Conservation (phyloP, 2,797 vertebrate species). For the Phalloptychus januarius region DNA sequence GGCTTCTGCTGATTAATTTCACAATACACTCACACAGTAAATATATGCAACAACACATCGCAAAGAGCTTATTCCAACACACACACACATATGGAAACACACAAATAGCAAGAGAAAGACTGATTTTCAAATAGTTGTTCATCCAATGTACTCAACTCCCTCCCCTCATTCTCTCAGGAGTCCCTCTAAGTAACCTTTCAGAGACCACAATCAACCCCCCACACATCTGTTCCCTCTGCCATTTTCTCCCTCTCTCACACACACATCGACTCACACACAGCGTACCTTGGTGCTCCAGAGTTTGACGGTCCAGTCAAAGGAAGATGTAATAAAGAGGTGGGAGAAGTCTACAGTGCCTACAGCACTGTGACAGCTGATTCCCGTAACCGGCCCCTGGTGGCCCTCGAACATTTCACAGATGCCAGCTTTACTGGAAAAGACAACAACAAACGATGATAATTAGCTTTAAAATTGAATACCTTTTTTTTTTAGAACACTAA, state of each 20-base stretch:
- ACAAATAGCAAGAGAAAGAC: slow-evolving; percentile 23
- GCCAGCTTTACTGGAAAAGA: slow-evolving; percentile 90
- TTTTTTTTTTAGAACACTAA: background rate
- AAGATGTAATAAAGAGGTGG: slow-evolving; percentile 96
- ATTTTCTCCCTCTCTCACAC: background rate
- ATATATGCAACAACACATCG: background rate
- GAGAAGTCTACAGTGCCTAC: slow-evolving; percentile 95
- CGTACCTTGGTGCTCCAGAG: slow-evolving; percentile 97
- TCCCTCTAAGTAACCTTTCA: slow-evolving; percentile 34
- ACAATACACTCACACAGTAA: background rate
- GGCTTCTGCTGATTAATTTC: slow-evolving; percentile 10
- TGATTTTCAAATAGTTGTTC: slow-evolving; percentile 37
- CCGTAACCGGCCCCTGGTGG: slow-evolving; percentile 96
- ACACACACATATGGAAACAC: slow-evolving; percentile 9
- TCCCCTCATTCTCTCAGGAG: slow-evolving; percentile 25
- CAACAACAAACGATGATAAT: background rate
- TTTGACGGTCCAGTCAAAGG: slow-evolving; percentile 99
- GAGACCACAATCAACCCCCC: slow-evolving; percentile 63
- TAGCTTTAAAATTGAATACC: background rate
- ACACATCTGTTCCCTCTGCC: slow-evolving; percentile 29
- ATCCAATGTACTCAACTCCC: slow-evolving; percentile 27
- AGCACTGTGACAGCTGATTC: slow-evolving; percentile 95
- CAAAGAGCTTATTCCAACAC: slow-evolving; percentile 1
- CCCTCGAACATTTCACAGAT: slow-evolving; percentile 98
- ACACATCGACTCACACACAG: slow-evolving; percentile 2